Conservation (phyloP, 2,888 invertebrate genomes). For the Lumbricus terrestris region DNA sequence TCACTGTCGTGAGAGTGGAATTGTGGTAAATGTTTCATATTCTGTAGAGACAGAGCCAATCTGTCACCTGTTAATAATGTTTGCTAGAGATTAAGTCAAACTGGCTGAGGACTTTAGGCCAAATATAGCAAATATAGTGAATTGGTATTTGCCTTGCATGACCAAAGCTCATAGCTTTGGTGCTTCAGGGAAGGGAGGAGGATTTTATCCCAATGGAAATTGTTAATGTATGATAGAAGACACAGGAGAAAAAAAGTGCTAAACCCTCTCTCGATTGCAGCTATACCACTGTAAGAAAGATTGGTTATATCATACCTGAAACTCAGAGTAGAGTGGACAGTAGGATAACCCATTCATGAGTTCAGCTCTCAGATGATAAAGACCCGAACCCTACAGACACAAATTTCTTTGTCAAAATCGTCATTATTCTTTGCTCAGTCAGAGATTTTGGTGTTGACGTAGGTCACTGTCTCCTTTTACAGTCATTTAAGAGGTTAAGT, state of each 20-base stretch:
- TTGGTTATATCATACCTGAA: not conserved
- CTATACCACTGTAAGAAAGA: not conserved
- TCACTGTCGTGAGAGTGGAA: too few species aligned
- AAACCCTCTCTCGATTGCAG: not conserved
- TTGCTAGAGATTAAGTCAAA: too few species aligned
- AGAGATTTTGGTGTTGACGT: not conserved
- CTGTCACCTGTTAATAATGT: too few species aligned
- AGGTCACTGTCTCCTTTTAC: not conserved
- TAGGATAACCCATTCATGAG: not conserved
- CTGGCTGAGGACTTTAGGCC: too few species aligned
- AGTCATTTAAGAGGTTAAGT: not conserved
- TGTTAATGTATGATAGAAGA: too few species aligned
- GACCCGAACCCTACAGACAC: not conserved
- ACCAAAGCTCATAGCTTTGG: not conserved
- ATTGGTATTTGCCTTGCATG: not conserved
- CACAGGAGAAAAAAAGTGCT: too few species aligned
- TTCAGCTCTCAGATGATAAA: not conserved
- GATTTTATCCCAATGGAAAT: not conserved
- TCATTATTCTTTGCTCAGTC: too few species aligned
- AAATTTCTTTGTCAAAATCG: not conserved
- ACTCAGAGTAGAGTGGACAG: not conserved
- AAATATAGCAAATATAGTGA: not conserved
- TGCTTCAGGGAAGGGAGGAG: not conserved
- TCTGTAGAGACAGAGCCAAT: too few species aligned
- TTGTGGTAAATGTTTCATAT: too few species aligned